Evolutionary conservation across 2,888 invertebrate genomes (phyloP).

Genomic region (Thyatira batis): DNA sequence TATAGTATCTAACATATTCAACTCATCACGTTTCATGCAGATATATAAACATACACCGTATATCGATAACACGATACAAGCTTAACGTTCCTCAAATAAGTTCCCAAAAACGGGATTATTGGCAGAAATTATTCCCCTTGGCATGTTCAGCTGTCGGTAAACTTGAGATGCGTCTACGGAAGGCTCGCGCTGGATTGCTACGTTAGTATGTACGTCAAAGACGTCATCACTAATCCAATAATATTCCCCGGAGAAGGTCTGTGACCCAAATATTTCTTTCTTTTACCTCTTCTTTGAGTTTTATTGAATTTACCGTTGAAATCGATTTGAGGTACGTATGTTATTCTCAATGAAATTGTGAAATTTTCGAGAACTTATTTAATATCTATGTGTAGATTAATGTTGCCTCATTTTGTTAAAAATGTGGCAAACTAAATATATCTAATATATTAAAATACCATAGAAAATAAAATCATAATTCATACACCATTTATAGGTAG

Average conservation of each 20-base stretch:
- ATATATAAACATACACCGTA: not conserved
- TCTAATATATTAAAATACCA: no score
- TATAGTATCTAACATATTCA: no score
- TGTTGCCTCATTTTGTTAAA: no score
- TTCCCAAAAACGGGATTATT: not conserved
- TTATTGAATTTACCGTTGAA: not conserved
- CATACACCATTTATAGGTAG: no score
- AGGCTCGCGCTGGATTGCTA: not conserved
- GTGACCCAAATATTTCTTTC: constrained; percentile 15
- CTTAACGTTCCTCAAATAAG: not conserved
- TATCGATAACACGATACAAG: not conserved
- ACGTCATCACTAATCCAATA: constrained; percentile 25
- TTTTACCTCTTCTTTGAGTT: not conserved
- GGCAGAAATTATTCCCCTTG: not conserved
- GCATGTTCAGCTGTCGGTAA: not conserved
- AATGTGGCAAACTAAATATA: no score
- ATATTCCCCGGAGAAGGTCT: constrained; percentile 17
- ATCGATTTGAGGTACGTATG: not conserved
- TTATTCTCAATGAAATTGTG: not conserved
- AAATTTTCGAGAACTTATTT: not conserved
- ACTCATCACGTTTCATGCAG: not conserved
- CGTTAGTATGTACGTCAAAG: constrained; percentile 15
- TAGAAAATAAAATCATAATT: no score
- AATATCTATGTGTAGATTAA: no score
- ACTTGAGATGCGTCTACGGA: not conserved